Evolutionary conservation across 2,113 vertebrate species (phyloP), one percentile per base, ranked within the genome.

Genomic region (Galbula dea): DNA sequence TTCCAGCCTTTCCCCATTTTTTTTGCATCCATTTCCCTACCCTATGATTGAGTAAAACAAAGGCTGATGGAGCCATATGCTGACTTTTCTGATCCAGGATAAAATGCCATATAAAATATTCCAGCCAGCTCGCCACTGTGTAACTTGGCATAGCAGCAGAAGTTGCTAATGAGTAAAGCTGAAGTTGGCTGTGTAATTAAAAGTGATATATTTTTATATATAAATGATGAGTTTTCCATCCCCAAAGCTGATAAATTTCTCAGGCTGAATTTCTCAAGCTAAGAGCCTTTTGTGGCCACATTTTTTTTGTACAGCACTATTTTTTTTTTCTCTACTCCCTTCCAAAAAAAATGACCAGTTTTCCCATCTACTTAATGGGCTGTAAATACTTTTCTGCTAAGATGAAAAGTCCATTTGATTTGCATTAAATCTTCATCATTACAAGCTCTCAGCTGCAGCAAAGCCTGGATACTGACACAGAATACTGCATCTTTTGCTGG

Each of bases 381-480:
- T 96, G 94, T 94, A 95, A 96, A 95, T 95, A 94, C 87, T 96
- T 94, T 76, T 48, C 86, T 95, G 78, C 94, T 96, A 96, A 96
- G 95, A 96, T 92, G 91, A 96, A 93, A 96, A 96, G 87, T 91
- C 95, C 94, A 96, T 96, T 96, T 74, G 81, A 95, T 96, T 96
- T 96, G 91, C 94, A 96, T 96, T 96, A 96, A 96, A 94, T 96
- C 95, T 95, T 89, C 95, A 94, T 92, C 81, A 54, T 66, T 94
- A 89, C 13, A 1, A 95, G 89, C 89, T 79, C 89, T 89, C 63
- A 41, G 55, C 85, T 91, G 88, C 93, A 91, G 71, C 54, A 41
- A 59, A 59, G 63, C 75, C 71, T 20, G 10, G 72, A 43, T 76
- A 20, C 68, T 63, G 85, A 94, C 90, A 94, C 46, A 93, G 46